Evolutionary conservation across 2,113 vertebrate species (phyloP).

Genomic region (Peromyscus maniculatus): DNA sequence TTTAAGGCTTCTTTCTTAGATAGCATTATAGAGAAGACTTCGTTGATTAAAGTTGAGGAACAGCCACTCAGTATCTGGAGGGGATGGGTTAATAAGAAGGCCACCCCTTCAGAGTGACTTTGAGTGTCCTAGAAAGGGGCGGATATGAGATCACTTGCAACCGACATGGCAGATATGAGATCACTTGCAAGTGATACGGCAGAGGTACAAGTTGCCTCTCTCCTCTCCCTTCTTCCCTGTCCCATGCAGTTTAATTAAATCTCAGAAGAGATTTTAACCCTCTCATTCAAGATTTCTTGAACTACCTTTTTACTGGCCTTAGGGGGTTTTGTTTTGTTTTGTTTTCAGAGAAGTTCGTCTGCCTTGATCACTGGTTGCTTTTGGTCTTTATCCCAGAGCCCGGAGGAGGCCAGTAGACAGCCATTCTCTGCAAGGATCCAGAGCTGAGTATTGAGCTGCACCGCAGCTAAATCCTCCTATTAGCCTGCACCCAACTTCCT

Average conservation of each 20-base stretch:
- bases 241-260: conserved; percentile 50
- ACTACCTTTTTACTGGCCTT: conserved; percentile 5
- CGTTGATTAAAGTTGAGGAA: neutral
- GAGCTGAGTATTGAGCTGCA: neutral
- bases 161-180: neutral
- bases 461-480: neutral
- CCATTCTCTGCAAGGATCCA: neutral
- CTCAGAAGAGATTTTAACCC: conserved; percentile 35
- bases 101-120: neutral
- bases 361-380: neutral
- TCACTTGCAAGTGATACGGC: neutral
- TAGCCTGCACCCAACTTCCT: neutral
- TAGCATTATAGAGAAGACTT: neutral
- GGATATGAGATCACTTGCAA: neutral
- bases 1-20: neutral
- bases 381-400: conserved; percentile 26
- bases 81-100: neutral
- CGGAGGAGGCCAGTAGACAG: neutral
- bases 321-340: neutral
- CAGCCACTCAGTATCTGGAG: neutral
- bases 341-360: neutral
- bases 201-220: neutral
- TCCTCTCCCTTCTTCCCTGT: neutral
- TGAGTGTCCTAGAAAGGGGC: neutral
- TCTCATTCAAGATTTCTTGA: neutral